Evolutionary conservation across 1,140 invertebrate species (phyloP), one percentile per base, ranked within the genome.

Genomic region (Ylistrum balloti): DNA sequence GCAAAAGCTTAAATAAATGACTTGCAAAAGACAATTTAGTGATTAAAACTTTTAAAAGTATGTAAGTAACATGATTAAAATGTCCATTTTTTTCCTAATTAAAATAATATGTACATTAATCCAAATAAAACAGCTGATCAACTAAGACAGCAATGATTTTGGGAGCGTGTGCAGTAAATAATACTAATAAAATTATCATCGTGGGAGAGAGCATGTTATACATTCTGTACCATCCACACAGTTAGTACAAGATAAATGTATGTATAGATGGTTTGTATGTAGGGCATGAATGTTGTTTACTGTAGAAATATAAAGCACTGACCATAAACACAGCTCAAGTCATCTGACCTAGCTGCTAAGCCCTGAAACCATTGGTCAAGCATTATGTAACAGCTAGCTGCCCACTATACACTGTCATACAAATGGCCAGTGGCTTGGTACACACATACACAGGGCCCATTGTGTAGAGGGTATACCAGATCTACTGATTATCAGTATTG

Each of bases 271-370:
- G n/a, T n/a, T n/a, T n/a, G n/a, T n/a, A n/a, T n/a, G n/a, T n/a
- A n/a, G n/a, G n/a, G n/a, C n/a, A n/a, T n/a, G n/a, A n/a, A n/a
- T n/a, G n/a, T 7, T 74, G 56, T 74, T 74, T 74, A 74, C 56
- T 28, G 56, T 74, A 28, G n/a, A 74, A 74, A 74, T 74, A 74
- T 74, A 28, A 74, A 74, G 56, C 56, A 74, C 56, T 74, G 56
- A 28, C 56, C 56, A 74, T 74, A 74, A 74, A 74, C 56, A 74
- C n/a, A 28, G 56, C 7, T 13, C 41, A 28, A n/a, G 56, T 74
- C 56, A 74, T n/a, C 56, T 74, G 56, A 74, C 56, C 56, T 28
- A 74, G 56, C 56, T 74, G n/a, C 56, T 74, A 74, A 74, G 56
- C 56, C 56, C 56, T 74, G 56, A 28, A 74, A 74, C 56, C 56